Base-by-base conservation (phyloP, 2,797 vertebrate genomes). In the Orestias chungarensis region DNA sequence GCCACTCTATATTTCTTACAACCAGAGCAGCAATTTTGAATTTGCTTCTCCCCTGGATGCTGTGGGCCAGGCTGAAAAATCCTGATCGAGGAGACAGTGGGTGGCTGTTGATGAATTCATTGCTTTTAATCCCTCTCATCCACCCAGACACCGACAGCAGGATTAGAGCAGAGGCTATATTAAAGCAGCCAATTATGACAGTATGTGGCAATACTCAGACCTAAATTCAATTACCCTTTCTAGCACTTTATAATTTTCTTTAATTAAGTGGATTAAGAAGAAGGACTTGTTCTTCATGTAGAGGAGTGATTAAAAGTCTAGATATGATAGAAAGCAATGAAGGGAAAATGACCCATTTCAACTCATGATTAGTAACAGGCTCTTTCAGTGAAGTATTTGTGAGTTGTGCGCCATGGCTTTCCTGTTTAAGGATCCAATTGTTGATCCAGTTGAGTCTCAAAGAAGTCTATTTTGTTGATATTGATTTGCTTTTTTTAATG, bases 121-220 rank as follows among this genome's bases (percentile, higher is more conserved):
- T 81, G 71, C 46, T 87, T 91, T 87, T 93, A 93, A 93, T 93
- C 87, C n/a, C 90, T 91, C 82, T 90, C 87, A 82, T 91, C 73
- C 87, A 88, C 68, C 72, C 83, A 80, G 74, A 82, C 87, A 87
- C 77, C 82, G 76, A 84, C 84, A 82, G 87, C 70, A 78, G 90
- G 89, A 93, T 94, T 93, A 93, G 81, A 92, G 84, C 42, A 79
- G 85, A 88, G 78, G 83, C 81, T 86, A 87, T 86, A 83, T 78
- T 85, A 86, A 90, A 85, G 78, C 89, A 89, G 81, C 86, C 87
- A 93, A 93, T 94, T 92, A 93, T 87, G 82, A 85, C 80, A 74
- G 86, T 78, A 81, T 80, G 76, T 76, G 80, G 85, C 81, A 91
- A 89, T 83, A 83, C 80, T 73, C 59, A 90, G 87, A 85, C 88